Base-by-base conservation (phyloP, 2,113 vertebrate genomes). In the Anoplopoma fimbria region DNA sequence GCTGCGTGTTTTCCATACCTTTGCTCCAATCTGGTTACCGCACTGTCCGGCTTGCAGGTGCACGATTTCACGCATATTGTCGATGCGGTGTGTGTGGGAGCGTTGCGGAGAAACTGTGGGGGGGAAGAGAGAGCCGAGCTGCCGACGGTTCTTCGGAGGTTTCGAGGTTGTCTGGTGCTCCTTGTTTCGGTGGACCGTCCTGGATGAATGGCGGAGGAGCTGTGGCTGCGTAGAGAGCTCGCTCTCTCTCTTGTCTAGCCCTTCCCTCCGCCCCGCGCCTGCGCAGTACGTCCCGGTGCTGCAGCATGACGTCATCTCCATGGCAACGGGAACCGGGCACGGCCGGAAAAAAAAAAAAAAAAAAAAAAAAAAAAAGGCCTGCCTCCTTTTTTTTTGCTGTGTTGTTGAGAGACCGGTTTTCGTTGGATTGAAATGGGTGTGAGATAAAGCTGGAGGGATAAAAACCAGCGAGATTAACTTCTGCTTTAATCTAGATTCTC, bases 31-130 rank as follows among this genome's bases (percentile, higher is more conserved):
- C 90, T 93, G 93, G 84, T 93, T 93, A 0, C 93, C 93, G 90
- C 93, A 94, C 86, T 94, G 93, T 0, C 93, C 93, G 84, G 93
- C 93, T 63, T 94, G 93, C 49, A 94, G 89, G 47, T 94, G 93
- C 69, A 94, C 91, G 27, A 94, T 94, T 68, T 94, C 93, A 71
- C 93, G 92, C 93, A 94, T 94, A 47, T 89, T 93, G 89, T 83
- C 67, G 31, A 14, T 69, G 71, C 25, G 40, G 74, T 75, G 42
- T 69, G 47, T 42, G 34, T 33, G 29, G 6, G 7, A 9, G 27
- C 8, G 68, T 31, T 23, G 49, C n/a, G 57, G 33, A 69, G 68
- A 84, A 69, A n/a, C 9, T 8, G 13, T n/a, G 13, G 0, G 47
- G 38, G 53, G 38, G 17, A 60, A 60, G n/a, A n/a, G n/a, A n/a